Conservation (phyloP, 2,113 vertebrate genomes). For the Acanthisitta chloris region DNA sequence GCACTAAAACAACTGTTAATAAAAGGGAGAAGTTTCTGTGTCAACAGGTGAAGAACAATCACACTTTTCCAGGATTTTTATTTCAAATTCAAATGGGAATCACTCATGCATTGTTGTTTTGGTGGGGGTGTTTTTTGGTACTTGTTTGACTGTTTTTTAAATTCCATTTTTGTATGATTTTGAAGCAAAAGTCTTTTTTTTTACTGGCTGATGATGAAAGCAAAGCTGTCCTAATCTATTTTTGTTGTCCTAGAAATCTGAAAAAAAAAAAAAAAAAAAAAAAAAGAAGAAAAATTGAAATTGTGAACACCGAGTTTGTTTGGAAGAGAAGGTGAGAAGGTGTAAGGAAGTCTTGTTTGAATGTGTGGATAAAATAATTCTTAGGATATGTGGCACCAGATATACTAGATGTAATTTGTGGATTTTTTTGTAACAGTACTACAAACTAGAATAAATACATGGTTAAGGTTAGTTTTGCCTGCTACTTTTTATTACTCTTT, state of each 20-base stretch:
- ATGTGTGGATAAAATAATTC: not conserved
- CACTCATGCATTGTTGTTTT: not conserved
- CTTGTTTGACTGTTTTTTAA: not conserved
- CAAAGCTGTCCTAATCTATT: not conserved
- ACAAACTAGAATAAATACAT: not conserved
- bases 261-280: not conserved
- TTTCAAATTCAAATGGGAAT: not conserved
- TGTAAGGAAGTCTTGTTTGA: not conserved
- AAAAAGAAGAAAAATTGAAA: not conserved
- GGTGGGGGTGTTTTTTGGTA: rapidly evolving
- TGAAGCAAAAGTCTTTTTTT: not conserved
- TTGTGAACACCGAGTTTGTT: not conserved
- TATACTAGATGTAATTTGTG: not conserved
- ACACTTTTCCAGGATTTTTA: not conserved
- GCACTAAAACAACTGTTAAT: not conserved
- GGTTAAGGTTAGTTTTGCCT: not conserved
- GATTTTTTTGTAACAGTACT: not conserved
- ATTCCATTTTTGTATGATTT: not conserved
- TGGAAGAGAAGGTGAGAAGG: no score
- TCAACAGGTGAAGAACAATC: not conserved
- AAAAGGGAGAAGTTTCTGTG: not conserved
- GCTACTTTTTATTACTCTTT: not conserved
- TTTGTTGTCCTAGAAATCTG: not conserved
- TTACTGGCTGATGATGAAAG: not conserved
- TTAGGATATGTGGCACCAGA: not conserved